Evolutionary conservation across 53 echinoderm and acorn worm genomes (phyloP).

Genomic region (Temnopleurus reevesii): DNA sequence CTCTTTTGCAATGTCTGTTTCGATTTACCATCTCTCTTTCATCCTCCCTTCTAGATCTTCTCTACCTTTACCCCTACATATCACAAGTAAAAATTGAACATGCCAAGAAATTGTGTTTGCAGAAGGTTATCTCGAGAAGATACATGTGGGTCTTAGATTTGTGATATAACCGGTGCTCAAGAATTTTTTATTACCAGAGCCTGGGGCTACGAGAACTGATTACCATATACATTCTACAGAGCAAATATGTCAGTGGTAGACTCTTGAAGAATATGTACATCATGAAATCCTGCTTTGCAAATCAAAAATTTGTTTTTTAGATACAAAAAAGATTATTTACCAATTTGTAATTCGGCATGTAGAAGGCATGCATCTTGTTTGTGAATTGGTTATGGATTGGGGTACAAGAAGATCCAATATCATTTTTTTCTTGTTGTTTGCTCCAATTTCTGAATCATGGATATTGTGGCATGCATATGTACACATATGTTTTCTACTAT

Average conservation of each 20-base stretch:
- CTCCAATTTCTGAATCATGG: too few species aligned
- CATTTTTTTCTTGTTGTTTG: too few species aligned
- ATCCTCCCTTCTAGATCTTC: too few species aligned
- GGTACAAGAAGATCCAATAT: too few species aligned
- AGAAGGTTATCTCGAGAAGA: not conserved
- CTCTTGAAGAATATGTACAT: not conserved
- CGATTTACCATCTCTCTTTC: too few species aligned
- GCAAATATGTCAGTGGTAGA: not conserved
- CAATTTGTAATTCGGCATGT: too few species aligned
- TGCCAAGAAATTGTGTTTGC: not conserved
- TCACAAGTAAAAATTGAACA: too few species aligned
- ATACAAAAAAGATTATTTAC: not conserved
- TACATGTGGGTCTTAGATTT: not conserved
- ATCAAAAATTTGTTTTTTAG: conserved; percentile 5
- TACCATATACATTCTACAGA: not conserved
- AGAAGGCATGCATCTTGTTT: too few species aligned
- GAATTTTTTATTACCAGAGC: not conserved
- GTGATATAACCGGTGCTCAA: not conserved
- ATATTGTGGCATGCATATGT: too few species aligned
- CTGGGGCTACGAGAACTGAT: not conserved
- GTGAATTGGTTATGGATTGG: too few species aligned
- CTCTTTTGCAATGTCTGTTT: not conserved
- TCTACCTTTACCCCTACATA: too few species aligned
- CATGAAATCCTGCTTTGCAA: not conserved
- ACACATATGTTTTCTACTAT: too few species aligned